Evolutionary conservation across 2,797 vertebrate genomes (phyloP).

Genomic region (Lutra lutra): DNA sequence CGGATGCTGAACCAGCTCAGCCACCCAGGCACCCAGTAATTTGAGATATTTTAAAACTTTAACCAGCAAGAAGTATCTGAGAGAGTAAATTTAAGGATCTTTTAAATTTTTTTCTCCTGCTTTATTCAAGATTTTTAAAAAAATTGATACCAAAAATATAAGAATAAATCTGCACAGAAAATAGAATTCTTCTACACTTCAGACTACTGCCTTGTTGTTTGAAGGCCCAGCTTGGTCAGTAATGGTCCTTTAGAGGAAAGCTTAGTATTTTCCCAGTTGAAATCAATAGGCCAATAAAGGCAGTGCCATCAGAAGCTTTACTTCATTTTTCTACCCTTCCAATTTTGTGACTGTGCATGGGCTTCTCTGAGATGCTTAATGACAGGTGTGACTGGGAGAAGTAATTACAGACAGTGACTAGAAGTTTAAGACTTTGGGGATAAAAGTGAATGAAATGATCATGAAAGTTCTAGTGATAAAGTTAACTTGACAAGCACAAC

Average conservation of each 20-base stretch:
- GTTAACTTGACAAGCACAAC: constrained; percentile 83
- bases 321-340: constrained; percentile 69
- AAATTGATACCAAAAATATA: not conserved
- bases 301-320: constrained; percentile 66
- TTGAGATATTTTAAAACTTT: not conserved
- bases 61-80: not conserved
- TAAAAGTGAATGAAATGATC: constrained; percentile 81
- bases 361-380: constrained; percentile 83
- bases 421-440: constrained; percentile 83
- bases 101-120: not conserved
- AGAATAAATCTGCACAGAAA: not conserved
- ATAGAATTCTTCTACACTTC: not conserved
- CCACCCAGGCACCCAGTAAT: not conserved
- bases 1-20: not conserved
- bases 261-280: constrained; percentile 63
- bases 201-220: not conserved
- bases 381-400: constrained; percentile 81
- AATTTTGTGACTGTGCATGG: constrained; percentile 70
- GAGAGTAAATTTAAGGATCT: not conserved
- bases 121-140: not conserved
- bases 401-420: constrained; percentile 83
- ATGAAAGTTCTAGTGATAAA: constrained; percentile 80
- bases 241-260: constrained; percentile 64
- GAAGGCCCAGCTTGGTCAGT: constrained; percentile 61
- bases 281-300: constrained; percentile 65